phyloP scores from a whole-genome alignment of 2,888 invertebrate genomes.

The Thecophora atra region DNA sequence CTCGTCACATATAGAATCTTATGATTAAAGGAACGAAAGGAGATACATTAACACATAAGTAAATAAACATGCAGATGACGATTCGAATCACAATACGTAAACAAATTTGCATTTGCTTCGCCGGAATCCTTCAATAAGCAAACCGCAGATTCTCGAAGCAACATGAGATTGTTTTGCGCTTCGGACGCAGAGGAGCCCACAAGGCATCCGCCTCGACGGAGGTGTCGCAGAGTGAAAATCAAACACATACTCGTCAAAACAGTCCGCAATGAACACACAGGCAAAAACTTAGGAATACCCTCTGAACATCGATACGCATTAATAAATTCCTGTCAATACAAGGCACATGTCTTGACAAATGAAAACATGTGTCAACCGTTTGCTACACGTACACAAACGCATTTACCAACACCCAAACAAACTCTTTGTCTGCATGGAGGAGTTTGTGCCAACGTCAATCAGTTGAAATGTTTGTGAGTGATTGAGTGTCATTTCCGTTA shows the following conservation, averaged over 20 bases:
- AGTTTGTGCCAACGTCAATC: neutral
- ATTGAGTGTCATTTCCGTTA: constrained; percentile 28
- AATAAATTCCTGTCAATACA: constrained; percentile 17
- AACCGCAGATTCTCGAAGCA: constrained; percentile 32
- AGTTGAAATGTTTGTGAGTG: constrained; percentile 20
- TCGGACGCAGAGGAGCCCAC: neutral
- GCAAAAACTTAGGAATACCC: neutral
- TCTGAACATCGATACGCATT: neutral
- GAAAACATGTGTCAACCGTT: constrained; percentile 22
- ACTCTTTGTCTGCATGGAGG: neutral
- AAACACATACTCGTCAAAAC: too few species aligned
- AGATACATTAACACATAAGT: too few species aligned
- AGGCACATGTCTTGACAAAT: constrained; percentile 26
- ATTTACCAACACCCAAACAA: neutral
- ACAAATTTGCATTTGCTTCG: constrained; percentile 25
- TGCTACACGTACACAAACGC: neutral
- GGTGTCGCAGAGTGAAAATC: too few species aligned
- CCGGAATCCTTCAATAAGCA: constrained; percentile 33
- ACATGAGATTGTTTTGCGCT: constrained; percentile 18
- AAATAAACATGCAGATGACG: neutral
- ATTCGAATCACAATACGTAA: neutral
- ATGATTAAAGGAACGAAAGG: neutral
- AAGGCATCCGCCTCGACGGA: neutral
- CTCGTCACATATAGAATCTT: neutral
- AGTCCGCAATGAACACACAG: neutral